Evolutionary conservation across 2,113 vertebrate species (phyloP).

Genomic region (Sakesphorus luctuosus): DNA sequence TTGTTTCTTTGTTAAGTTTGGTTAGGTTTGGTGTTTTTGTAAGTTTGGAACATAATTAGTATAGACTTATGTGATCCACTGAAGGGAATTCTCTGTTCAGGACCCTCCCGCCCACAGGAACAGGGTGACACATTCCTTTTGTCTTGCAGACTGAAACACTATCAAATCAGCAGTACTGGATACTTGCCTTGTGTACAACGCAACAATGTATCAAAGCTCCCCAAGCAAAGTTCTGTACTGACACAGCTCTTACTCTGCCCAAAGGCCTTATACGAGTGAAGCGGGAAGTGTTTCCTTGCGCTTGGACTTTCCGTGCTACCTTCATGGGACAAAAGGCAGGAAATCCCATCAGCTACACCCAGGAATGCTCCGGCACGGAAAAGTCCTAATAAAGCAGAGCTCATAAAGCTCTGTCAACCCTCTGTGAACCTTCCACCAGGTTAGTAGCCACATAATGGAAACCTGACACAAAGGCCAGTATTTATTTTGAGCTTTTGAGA

Average conservation of each 20-base stretch:
- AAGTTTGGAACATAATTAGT: background rate
- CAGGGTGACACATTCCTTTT: background rate
- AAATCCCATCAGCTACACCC: slow-evolving; percentile 55
- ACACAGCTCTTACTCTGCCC: background rate
- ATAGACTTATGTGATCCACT: background rate
- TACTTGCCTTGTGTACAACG: rapidly evolving
- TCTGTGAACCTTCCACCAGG: background rate
- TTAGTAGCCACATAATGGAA: background rate
- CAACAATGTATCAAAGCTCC: too few relatives aligned
- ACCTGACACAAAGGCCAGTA: background rate
- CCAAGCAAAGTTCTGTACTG: rapidly evolving
- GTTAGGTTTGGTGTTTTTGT: background rate
- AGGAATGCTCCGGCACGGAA: background rate
- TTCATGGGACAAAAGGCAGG: background rate
- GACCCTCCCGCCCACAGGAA: background rate
- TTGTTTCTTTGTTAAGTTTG: background rate
- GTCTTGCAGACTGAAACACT: background rate
- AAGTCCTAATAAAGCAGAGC: slow-evolving; percentile 15
- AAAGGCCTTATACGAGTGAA: background rate
- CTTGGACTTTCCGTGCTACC: background rate
- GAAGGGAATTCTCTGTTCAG: background rate
- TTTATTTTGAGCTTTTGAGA: slow-evolving; percentile 2
- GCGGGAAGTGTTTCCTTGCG: background rate
- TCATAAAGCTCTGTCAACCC: background rate
- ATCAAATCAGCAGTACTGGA: background rate